phyloP scores from a whole-genome alignment of 2,888 invertebrate genomes.

The Cheilosia grossa region DNA sequence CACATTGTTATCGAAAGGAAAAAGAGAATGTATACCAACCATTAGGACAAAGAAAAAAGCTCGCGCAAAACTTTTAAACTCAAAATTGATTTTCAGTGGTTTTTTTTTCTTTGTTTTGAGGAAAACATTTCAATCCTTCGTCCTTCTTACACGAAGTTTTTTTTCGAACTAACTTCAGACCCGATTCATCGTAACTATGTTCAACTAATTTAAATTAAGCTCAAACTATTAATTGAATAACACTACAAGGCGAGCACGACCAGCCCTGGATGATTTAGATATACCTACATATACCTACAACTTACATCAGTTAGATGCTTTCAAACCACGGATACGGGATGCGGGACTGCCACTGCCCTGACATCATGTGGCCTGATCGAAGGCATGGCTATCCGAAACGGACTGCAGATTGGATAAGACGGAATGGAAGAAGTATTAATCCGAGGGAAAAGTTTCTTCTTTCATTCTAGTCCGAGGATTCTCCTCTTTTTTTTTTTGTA shows the following conservation, averaged over 20 bases:
- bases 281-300: not conserved
- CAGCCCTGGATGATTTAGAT: not conserved
- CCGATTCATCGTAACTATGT: slow-evolving; percentile 66
- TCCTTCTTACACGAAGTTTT: not conserved
- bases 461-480: slow-evolving; percentile 8
- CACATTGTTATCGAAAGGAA: slow-evolving; percentile 26
- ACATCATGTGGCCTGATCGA: slow-evolving; percentile 33
- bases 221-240: slow-evolving; percentile 72
- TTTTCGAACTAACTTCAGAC: slow-evolving; percentile 38
- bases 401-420: slow-evolving; percentile 6
- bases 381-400: slow-evolving; percentile 16
- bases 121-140: slow-evolving; percentile 48
- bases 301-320: slow-evolving; percentile 48
- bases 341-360: not conserved
- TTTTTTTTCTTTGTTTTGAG: not conserved
- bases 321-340: slow-evolving; percentile 11
- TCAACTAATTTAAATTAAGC: slow-evolving; percentile 72
- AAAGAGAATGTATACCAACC: not conserved
- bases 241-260: slow-evolving; percentile 37
- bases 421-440: slow-evolving; percentile 53
- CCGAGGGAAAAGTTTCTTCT: slow-evolving; percentile 49
- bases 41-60: slow-evolving; percentile 3
- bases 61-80: slow-evolving; percentile 49
- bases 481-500: slow-evolving; percentile 6
- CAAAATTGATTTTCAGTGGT: slow-evolving; percentile 47